Evolutionary conservation across 1,140 invertebrate genomes (phyloP), one percentile per base, ranked within the genome.

Genomic region (Cydia strobilella): DNA sequence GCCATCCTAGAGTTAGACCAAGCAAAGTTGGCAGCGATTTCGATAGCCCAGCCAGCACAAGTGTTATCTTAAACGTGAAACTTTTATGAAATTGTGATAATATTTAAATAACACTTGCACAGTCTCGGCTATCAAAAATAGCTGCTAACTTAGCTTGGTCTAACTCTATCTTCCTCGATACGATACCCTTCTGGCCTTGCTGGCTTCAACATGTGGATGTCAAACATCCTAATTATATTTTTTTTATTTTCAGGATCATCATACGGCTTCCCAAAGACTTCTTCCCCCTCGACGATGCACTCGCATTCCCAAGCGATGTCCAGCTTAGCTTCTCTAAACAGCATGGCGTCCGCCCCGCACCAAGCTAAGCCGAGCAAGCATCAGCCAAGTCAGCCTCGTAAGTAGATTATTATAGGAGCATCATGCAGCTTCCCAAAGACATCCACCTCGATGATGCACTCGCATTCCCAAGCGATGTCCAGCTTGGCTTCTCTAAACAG

Each of bases 341-440:
- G 85, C 73, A 75, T 93, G 66, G 91, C 90, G 7, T 85, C 90
- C 1, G 84, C 89, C n/a, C 89, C 90, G 3, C 87, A 92, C 12
- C 92, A 90, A 74, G 83, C 81, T 62, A 88, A 90, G 51, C 48
- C 79, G 25, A 81, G 78, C 69, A 84, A 72, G 62, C 86, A 84
- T 51, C 80, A 81, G 35, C 79, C 79, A 9, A 77, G 78, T 25
- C 10, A 72, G 35, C 80, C 79, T 10, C 78, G 81, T 13, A 82
- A 86, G 15, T 83, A n/a, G 15, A 6, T 15, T 48, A 15, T 48
- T 48, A 0, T 4, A 13, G 83, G 15, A 86, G 88, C 91, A 77
- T 89, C 86, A n/a, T 93, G 93, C 76, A 90, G 90, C 5, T 88
- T 93, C 76, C 93, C 93, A 27, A 93, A 93, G 81, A 93, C 93